A percentile compares a stretch with the other conserved stretches of the same genome.
Evolutionary conservation across 2,888 invertebrate species (phyloP).

Genomic region (Drosophila incognita): DNA sequence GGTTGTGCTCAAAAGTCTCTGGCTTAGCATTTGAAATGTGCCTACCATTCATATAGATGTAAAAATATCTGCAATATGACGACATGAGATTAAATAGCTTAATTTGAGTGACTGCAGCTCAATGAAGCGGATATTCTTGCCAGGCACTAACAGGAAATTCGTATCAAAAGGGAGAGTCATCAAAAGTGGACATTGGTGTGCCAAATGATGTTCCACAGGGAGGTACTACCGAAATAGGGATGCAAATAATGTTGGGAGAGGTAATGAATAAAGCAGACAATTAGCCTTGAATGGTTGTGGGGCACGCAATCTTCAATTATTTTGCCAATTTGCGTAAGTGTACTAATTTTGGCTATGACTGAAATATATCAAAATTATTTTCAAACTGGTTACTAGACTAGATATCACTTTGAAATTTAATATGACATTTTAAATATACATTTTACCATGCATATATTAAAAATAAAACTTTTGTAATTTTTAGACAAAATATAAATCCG

Average conservation of each 20-base stretch:
- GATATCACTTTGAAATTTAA: neutral
- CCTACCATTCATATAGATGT: slow-evolving; percentile 5
- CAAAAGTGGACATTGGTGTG: slow-evolving; percentile 25
- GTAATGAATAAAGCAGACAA: slow-evolving; percentile 12
- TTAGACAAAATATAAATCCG: neutral
- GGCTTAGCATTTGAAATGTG: slow-evolving; percentile 29
- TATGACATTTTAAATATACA: neutral
- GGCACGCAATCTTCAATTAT: slow-evolving; percentile 56
- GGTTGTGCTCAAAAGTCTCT: slow-evolving; percentile 39
- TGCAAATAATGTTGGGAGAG: slow-evolving; percentile 22
- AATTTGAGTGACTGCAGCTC: slow-evolving; percentile 28
- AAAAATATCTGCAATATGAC: slow-evolving; percentile 45
- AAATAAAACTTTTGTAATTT: neutral
- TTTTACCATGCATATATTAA: neutral
- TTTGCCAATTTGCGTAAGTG: slow-evolving; percentile 38
- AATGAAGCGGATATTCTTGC: slow-evolving; percentile 47
- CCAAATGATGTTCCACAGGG: slow-evolving; percentile 14
- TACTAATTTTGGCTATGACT: neutral
- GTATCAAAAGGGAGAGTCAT: slow-evolving; percentile 53
- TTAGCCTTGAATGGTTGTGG: slow-evolving; percentile 29
- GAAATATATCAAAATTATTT: slow-evolving; percentile 3
- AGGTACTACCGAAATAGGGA: slow-evolving; percentile 12
- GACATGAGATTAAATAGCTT: slow-evolving; percentile 45
- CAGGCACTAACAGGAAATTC: slow-evolving; percentile 4
- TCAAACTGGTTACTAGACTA: neutral